Base-by-base conservation (phyloP, 2,797 vertebrate genomes). In the Podarcis lilfordi region DNA sequence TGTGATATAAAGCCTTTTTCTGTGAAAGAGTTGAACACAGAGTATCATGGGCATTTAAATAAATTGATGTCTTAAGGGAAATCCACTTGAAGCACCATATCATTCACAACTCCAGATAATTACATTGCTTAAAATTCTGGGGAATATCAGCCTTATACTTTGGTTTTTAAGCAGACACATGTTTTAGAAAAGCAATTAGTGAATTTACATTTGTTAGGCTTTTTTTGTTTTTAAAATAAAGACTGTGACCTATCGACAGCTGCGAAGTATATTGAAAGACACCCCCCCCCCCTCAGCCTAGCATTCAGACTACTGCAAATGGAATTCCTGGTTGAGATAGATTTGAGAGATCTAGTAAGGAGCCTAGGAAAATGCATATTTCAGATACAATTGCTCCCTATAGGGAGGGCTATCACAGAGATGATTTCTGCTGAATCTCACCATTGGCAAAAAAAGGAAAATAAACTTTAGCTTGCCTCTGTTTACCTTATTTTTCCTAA, bases 261-360 rank as follows among this genome's bases (percentile, higher is more conserved):
- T 25, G 64, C 25, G 55, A 86, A 91, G 80, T 80, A 68, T 89
- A 84, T 91, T 72, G 69, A 72, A 45, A 84, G 15, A 72, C 45
- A 2, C 8, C 43, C 43, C 40, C 40, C 40, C 40, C 40, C 82
- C 91, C 93, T 0, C 0, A 88, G 89, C 92, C 88, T 82, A 94
- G 75, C 66, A 80, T 75, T 79, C 83, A 64, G 19, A 77, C 91
- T 91, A 74, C 72, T 74, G 83, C 92, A 84, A 94, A 87, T 92
- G 0, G 45, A 91, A 93, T 79, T 95, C 86, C 87, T 94, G 2
- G 2, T 91, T 10, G 84, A 94, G 93, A 91, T 93, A 45, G 68
- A 80, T 95, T 95, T 96, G 94, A 91, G 91, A 93, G 92, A 92
- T 95, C 88, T 93, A 93, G 89, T 37, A 1, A 94, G 90, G 93